Evolutionary conservation across 2,888 invertebrate species (phyloP), one percentile per base, ranked within the genome.

Genomic region (Aphelenchoides bicaudatus): DNA sequence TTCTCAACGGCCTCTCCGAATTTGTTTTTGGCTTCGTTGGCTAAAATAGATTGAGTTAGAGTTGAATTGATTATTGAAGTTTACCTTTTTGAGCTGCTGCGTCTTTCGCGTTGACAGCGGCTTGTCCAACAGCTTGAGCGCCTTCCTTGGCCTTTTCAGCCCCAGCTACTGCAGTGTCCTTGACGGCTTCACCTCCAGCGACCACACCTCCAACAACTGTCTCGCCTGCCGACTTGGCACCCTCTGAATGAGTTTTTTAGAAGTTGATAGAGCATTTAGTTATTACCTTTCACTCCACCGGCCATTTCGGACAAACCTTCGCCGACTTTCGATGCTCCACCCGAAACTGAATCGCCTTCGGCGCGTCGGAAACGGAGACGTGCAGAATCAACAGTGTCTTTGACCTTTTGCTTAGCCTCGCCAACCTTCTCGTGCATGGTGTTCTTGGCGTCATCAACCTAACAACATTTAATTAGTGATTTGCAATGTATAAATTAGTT

Each of bases 91-190:
- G n/a, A n/a, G n/a, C n/a, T n/a, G 38, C 52, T 6, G 23, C 37
- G 16, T 51, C 39, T 16, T 31, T 37, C 23, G 25, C 49, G 2
- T 28, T 30, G 13, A 13, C 8, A 30, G 49, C 49, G 8, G 16
- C 25, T 16, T 43, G 8, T 13, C 1, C 27, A 3, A 25, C 49
- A 8, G 27, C 49, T 1, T 48, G 29, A 37, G 52, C 52, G 38
- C 10, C 16, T 1, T 51, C 50, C 3, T 30, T 16, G 3, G 52
- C 39, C 10, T 8, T 29, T 2, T 21, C 23, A 23, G 52, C 52
- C 13, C 21, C 52, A 39, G 37, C 4, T n/a, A 43, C 52, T 2
- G 37, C 52, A 13, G 47, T 21, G 37, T 51, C 52, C 3, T 38
- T 34, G 10, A 23, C 52, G 25, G 39, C 52, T 10, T n/a, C 52